These are phyloP conservation scores for Bacillus rossius DNA, from an alignment of 1,140 invertebrate species.

Conservation along the genomic window DNA sequence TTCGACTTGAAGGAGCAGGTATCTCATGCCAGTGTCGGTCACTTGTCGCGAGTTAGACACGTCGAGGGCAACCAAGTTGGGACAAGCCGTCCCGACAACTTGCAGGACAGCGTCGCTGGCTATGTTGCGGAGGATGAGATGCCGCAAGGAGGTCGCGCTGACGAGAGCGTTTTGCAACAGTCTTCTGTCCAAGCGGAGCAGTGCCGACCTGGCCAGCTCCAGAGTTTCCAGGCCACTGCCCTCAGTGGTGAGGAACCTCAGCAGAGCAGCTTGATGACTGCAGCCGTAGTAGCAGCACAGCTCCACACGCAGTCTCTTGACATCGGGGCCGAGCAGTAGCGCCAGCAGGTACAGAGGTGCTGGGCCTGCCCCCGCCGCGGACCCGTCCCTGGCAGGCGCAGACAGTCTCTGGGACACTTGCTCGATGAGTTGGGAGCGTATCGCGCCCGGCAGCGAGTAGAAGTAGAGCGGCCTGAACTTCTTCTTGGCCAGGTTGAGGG, in stretches of 20 bases:
- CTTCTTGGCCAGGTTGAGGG: constrained; percentile 37
- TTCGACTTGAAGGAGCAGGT: constrained; percentile 43
- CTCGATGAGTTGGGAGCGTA: constrained; percentile 41
- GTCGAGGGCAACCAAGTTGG: constrained; percentile 40
- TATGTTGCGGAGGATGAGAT: constrained; percentile 43
- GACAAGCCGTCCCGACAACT: constrained; percentile 42
- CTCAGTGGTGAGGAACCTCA: constrained; percentile 41
- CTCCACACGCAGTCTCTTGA: constrained; percentile 42
- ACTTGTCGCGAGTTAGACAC: constrained; percentile 46
- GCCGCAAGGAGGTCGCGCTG: constrained; percentile 39
- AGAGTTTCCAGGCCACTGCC: constrained; percentile 41
- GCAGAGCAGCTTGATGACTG: constrained; percentile 44
- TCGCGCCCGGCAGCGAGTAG: constrained; percentile 32
- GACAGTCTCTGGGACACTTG: constrained; percentile 40
- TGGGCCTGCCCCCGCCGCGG: constrained; percentile 38
- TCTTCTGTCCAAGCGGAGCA: constrained; percentile 42
- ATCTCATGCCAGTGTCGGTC: constrained; percentile 41
- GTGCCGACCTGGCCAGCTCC: constrained; percentile 41
- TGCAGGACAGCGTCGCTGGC: constrained; percentile 43
- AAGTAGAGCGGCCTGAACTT: constrained; percentile 44
- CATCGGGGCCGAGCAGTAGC: constrained; percentile 42
- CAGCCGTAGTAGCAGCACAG: constrained; percentile 49
- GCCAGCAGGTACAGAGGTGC: constrained; percentile 43
- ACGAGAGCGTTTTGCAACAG: constrained; percentile 39
- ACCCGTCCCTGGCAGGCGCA: constrained; percentile 36